Percentiles rank a stretch among this genome's conserved stretches.
phyloP scores from a whole-genome alignment of 2,113 vertebrate species.

The Paramormyrops kingsleyae region DNA sequence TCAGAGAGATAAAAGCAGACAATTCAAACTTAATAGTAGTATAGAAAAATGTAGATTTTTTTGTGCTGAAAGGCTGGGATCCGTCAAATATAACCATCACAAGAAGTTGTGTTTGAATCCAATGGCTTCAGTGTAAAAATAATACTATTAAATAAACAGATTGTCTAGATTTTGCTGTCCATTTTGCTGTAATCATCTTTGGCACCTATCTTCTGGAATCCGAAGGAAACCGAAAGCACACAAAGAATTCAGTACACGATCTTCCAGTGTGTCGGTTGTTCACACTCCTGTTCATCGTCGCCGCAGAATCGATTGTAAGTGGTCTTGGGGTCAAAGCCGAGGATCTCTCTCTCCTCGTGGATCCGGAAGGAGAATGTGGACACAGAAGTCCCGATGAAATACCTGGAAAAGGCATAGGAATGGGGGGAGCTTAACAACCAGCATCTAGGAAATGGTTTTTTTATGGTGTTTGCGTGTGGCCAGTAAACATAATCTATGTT shows the following conservation, averaged over 20 bases:
- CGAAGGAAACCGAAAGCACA: not conserved
- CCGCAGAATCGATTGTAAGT: slow-evolving; percentile 96
- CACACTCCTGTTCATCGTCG: slow-evolving; percentile 77
- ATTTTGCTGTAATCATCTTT: not conserved
- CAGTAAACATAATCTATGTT: not conserved
- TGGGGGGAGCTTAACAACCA: slow-evolving; percentile 15
- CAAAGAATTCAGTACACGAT: slow-evolving; percentile 68
- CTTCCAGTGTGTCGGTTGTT: slow-evolving; percentile 97
- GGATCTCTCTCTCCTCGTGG: slow-evolving; percentile 89
- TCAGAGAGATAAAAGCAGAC: not conserved
- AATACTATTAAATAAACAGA: not conserved
- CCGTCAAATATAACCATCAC: not conserved
- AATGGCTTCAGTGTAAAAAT: not conserved
- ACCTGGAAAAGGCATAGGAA: slow-evolving; percentile 51
- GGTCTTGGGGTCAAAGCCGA: slow-evolving; percentile 86
- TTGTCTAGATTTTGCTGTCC: not conserved
- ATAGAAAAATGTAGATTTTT: not conserved
- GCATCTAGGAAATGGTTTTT: not conserved
- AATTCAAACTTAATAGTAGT: not conserved
- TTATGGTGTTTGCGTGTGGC: not conserved
- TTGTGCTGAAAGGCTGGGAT: not conserved
- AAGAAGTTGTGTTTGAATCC: not conserved
- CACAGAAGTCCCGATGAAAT: slow-evolving; percentile 90
- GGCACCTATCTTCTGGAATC: not conserved
- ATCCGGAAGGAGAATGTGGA: slow-evolving; percentile 98